A percentile compares a stretch with the other conserved stretches of the same genome.
Conservation (phyloP, 2,113 vertebrate species). For the Phalacrocorax carbo region DNA sequence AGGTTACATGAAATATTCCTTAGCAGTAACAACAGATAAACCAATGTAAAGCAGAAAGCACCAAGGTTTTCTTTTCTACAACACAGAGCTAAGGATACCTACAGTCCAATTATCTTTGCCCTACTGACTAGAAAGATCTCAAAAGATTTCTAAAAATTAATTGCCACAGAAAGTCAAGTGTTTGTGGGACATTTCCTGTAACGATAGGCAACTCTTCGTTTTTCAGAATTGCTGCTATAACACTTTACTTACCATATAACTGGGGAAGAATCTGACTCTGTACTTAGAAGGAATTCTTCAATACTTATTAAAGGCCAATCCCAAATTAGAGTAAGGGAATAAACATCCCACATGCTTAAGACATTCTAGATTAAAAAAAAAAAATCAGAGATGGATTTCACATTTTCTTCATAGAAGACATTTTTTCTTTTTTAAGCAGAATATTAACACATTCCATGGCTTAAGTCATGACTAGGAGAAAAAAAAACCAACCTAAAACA, state of each 20-base stretch:
- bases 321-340: constrained; percentile 82
- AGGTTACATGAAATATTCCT: not conserved
- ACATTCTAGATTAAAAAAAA: constrained; percentile 72
- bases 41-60: not conserved
- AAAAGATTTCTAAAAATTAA: not conserved
- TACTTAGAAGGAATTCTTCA: constrained; percentile 89
- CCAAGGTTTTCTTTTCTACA: not conserved
- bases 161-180: not conserved
- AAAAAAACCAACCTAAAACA: not conserved
- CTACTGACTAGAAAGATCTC: not conserved
- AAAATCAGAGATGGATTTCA: not conserved
- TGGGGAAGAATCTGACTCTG: constrained; percentile 84
- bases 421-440: not conserved
- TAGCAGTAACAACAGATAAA: not conserved
- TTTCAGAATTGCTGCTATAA: not conserved
- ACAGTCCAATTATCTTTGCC: not conserved
- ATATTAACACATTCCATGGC: not conserved
- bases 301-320: constrained; percentile 81
- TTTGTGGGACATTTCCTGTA: not conserved
- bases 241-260: constrained; percentile 67
- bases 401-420: not conserved
- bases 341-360: constrained; percentile 87
- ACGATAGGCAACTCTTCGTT: not conserved
- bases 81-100: not conserved
- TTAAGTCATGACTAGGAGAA: not conserved